Percentiles rank a stretch among this genome's conserved stretches.
Evolutionary conservation across 2,888 invertebrate species (phyloP).

Genomic region (Ormia ochracea): DNA sequence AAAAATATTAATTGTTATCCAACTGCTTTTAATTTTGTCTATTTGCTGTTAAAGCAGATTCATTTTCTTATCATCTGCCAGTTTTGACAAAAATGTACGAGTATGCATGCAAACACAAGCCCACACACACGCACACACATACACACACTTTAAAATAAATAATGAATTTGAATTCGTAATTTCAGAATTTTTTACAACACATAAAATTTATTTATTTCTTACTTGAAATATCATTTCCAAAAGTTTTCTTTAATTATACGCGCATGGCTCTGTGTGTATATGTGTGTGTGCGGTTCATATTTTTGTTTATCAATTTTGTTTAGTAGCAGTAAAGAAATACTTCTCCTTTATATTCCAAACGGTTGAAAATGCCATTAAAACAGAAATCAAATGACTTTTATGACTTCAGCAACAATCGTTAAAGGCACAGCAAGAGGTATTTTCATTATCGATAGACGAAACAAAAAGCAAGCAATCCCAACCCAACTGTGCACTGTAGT

Average conservation of each 20-base stretch:
- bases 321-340: conserved; percentile 2
- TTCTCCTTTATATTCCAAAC: conserved; percentile 10
- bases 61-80: too few relatives aligned
- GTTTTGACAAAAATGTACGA: too few relatives aligned
- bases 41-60: too few relatives aligned
- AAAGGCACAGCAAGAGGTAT: conserved; percentile 49
- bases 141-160: too few relatives aligned
- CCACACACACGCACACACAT: too few relatives aligned
- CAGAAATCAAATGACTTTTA: conserved; percentile 56
- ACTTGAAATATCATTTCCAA: background rate
- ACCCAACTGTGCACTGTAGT: background rate
- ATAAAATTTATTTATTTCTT: conserved; percentile 5
- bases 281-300: background rate
- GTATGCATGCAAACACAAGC: too few relatives aligned
- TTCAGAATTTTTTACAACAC: background rate
- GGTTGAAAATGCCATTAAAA: conserved; percentile 55
- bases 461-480: background rate
- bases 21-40: too few relatives aligned
- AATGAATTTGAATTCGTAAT: conserved; percentile 1
- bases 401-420: conserved; percentile 54
- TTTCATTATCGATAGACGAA: conserved; percentile 53
- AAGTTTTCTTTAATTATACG: conserved; percentile 2
- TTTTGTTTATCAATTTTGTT: too few relatives aligned
- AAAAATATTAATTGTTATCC: too few relatives aligned
- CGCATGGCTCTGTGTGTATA: too few relatives aligned